phyloP scores from a whole-genome alignment of 1,140 invertebrate species.

The Megathymus violae region DNA sequence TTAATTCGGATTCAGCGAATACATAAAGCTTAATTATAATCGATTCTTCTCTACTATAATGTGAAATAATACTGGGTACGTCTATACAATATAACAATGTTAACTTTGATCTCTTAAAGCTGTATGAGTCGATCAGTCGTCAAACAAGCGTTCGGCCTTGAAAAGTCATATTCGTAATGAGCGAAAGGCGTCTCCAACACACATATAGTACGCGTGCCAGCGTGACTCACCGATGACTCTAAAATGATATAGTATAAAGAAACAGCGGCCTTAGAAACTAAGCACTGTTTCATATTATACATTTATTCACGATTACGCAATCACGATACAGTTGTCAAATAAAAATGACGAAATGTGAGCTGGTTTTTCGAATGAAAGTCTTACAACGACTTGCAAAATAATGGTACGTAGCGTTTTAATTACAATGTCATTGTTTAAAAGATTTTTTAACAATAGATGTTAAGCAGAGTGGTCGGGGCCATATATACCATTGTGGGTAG shows the following conservation, averaged over 20 bases:
- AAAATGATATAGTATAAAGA: slow-evolving; percentile 36
- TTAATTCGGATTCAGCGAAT: background rate
- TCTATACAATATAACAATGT: background rate
- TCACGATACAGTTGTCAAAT: slow-evolving; percentile 16
- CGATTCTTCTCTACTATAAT: background rate
- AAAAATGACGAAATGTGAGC: slow-evolving; percentile 20
- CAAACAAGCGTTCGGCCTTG: slow-evolving; percentile 60
- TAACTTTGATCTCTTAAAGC: background rate
- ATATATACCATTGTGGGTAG: slow-evolving; percentile 19
- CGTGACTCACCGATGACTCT: slow-evolving; percentile 57
- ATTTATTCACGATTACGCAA: slow-evolving; percentile 28
- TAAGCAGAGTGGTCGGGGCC: background rate
- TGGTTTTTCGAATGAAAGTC: slow-evolving; percentile 2
- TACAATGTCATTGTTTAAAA: slow-evolving; percentile 10
- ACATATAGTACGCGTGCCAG: slow-evolving; percentile 42
- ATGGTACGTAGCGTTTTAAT: slow-evolving; percentile 14
- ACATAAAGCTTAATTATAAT: slow-evolving; percentile 3
- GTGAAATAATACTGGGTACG: background rate
- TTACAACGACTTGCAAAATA: slow-evolving; percentile 4
- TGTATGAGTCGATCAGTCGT: slow-evolving; percentile 49
- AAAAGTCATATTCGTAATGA: slow-evolving; percentile 65
- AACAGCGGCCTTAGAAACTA: slow-evolving; percentile 33
- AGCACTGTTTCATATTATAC: slow-evolving; percentile 24
- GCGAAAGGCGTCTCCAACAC: slow-evolving; percentile 66
- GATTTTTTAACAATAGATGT: slow-evolving; percentile 11